Evolutionary conservation across 2,888 invertebrate genomes (phyloP).

Genomic region (Seladonia tumulorum): DNA sequence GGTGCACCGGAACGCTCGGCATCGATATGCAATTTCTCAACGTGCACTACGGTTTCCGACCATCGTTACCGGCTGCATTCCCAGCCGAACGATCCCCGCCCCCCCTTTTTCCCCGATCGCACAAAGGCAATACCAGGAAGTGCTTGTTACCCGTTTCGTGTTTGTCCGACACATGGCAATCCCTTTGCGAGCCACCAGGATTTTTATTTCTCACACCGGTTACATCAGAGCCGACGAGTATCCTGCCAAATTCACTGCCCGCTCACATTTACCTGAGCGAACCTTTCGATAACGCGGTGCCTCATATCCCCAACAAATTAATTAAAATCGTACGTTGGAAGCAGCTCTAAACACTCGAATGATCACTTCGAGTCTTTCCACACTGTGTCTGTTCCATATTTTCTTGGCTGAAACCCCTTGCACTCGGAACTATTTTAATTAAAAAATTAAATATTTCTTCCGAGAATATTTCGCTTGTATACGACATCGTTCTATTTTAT

Average conservation of each 20-base stretch:
- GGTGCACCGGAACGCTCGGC: conserved; percentile 32
- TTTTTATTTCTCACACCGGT: neutral
- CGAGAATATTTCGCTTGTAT: too few relatives aligned
- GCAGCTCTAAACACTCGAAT: too few relatives aligned
- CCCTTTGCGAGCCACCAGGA: neutral
- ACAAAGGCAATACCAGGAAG: conserved; percentile 55
- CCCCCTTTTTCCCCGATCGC: conserved; percentile 6
- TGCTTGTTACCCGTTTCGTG: conserved; percentile 38
- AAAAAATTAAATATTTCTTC: too few relatives aligned
- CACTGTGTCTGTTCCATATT: neutral
- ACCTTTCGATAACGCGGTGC: neutral
- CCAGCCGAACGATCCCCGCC: conserved; percentile 49
- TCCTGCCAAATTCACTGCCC: neutral
- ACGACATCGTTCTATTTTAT: too few relatives aligned
- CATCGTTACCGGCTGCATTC: conserved; percentile 30
- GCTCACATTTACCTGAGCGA: neutral
- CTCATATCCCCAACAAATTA: neutral
- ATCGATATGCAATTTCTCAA: conserved; percentile 59
- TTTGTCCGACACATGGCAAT: conserved; percentile 13
- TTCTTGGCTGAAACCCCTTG: neutral
- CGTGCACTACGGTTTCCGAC: conserved; percentile 36
- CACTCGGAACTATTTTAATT: too few relatives aligned
- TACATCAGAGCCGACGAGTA: neutral
- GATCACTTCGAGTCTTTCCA: too few relatives aligned
- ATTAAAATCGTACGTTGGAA: neutral